Percentiles rank a stretch among this genome's conserved stretches.
These are phyloP conservation scores for Trichosurus vulpecula DNA, from an alignment of 2,797 vertebrate species.

Conservation along the genomic window DNA sequence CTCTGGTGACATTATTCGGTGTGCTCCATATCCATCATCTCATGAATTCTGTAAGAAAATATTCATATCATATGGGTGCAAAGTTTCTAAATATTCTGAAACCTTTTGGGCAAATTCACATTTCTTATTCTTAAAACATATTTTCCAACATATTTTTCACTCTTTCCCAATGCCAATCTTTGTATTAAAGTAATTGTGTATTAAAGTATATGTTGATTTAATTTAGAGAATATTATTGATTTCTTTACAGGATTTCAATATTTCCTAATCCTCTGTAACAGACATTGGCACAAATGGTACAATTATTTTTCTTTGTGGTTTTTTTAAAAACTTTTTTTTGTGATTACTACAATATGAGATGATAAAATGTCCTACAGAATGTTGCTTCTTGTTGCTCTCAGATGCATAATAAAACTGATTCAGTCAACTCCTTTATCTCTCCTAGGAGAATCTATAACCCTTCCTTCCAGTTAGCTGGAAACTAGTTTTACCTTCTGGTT, in stretches of 20 bases:
- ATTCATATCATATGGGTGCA: not conserved
- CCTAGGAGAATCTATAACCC: not conserved
- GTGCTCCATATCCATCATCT: not conserved
- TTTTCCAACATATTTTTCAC: not conserved
- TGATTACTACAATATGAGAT: not conserved
- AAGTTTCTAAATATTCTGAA: not conserved
- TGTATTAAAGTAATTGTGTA: not conserved
- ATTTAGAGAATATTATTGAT: not conserved
- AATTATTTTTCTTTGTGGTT: not conserved
- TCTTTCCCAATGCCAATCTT: not conserved
- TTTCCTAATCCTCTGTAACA: not conserved
- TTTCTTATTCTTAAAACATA: not conserved
- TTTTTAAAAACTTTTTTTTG: not conserved
- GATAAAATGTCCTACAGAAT: not conserved
- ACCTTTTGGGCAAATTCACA: not conserved
- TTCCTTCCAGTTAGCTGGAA: not conserved
- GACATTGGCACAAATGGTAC: not conserved
- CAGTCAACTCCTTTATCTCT: not conserved
- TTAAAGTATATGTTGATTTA: not conserved
- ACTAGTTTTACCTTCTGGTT: not conserved
- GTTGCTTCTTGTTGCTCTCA: not conserved
- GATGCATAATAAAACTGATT: not conserved
- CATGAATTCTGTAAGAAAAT: not conserved
- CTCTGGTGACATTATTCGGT: not conserved
- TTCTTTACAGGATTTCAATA: not conserved